phyloP scores from a whole-genome alignment of 1,140 invertebrate species.

The Drosophila chauvacae region DNA sequence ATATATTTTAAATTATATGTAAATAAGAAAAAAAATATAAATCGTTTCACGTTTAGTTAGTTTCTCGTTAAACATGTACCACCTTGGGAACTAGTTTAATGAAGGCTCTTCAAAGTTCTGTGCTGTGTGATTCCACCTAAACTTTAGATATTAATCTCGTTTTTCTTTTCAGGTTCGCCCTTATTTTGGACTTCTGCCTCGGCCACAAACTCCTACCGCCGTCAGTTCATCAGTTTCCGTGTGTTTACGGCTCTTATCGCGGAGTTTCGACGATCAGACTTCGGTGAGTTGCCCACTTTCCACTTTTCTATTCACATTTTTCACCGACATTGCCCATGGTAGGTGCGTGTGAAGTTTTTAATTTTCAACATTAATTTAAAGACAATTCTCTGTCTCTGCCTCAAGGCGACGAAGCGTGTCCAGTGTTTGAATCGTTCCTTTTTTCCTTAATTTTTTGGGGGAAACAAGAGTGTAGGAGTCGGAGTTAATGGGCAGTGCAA shows the following conservation, averaged over 20 bases:
- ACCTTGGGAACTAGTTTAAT: background rate
- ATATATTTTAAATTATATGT: too few relatives aligned
- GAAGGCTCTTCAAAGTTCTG: constrained; percentile 2
- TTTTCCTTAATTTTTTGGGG: background rate
- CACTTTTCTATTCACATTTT: constrained; percentile 3
- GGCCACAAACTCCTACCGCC: background rate
- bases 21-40: too few relatives aligned
- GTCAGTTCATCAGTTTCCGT: constrained; percentile 5
- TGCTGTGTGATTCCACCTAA: constrained; percentile 19
- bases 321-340: background rate
- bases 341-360: constrained; percentile 79
- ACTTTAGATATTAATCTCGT: constrained; percentile 25
- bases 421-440: background rate
- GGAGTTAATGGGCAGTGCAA: constrained; percentile 36
- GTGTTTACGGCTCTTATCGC: constrained; percentile 53
- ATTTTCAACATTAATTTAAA: constrained; percentile 79
- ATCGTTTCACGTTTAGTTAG: too few relatives aligned
- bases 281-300: constrained; percentile 18
- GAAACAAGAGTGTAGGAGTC: background rate
- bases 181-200: constrained; percentile 5
- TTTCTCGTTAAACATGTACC: background rate
- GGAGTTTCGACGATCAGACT: constrained; percentile 65
- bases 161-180: constrained; percentile 6
- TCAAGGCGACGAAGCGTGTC: constrained; percentile 70
- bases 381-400: constrained; percentile 59